Conservation (phyloP, 2,113 vertebrate genomes). For the Nycticorax nycticorax region DNA sequence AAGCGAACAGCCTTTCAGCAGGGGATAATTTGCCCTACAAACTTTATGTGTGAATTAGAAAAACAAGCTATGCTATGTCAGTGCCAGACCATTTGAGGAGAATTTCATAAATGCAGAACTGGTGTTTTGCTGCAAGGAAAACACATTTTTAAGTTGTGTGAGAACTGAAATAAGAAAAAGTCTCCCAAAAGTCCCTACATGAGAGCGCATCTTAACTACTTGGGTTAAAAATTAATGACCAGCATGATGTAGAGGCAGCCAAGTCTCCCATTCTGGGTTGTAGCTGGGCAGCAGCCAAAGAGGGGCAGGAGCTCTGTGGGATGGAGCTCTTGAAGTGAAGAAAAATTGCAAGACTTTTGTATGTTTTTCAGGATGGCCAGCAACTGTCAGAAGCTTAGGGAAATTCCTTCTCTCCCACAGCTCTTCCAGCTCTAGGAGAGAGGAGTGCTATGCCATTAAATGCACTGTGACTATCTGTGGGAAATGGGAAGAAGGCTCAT, state of each 20-base stretch:
- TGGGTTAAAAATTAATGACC: not conserved
- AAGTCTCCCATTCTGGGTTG: not conserved
- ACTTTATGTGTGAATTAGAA: constrained; percentile 7
- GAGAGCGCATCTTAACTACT: not conserved
- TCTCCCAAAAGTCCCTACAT: not conserved
- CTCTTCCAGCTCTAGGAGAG: not conserved
- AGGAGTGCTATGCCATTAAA: not conserved
- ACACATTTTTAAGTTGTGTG: not conserved
- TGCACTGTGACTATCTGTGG: not conserved
- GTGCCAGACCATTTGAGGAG: not conserved
- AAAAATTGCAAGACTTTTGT: not conserved
- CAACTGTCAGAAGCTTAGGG: not conserved
- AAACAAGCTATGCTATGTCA: not conserved
- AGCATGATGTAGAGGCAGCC: not conserved
- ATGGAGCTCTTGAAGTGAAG: not conserved
- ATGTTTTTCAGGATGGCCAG: not conserved
- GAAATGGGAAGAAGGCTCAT: not conserved
- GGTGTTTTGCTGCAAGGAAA: not conserved
- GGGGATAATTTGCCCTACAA: constrained; percentile 39
- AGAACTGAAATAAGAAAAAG: not conserved
- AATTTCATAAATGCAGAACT: not conserved
- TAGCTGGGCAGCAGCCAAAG: not conserved
- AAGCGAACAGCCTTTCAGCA: constrained; percentile 27
- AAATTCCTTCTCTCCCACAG: not conserved
- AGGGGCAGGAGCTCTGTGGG: not conserved